phyloP scores from a whole-genome alignment of 1,140 invertebrate genomes.

The Ceratoteleas bidentatus region DNA sequence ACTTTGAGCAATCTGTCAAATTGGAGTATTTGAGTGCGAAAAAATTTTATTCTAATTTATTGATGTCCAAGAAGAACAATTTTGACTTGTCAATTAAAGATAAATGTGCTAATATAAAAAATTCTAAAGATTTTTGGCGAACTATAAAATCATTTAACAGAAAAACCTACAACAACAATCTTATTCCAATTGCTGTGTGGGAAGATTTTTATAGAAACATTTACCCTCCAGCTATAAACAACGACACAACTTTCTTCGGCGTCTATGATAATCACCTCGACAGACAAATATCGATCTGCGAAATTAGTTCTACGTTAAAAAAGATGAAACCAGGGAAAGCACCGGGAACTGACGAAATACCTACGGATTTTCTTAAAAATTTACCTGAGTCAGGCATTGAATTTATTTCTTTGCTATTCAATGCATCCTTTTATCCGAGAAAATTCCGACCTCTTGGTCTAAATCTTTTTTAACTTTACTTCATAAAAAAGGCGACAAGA shows the following conservation, averaged over 20 bases:
- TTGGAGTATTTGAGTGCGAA: not conserved
- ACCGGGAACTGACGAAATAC: not conserved
- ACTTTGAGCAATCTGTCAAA: not conserved
- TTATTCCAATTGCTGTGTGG: not conserved
- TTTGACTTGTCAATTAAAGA: conserved; percentile 1
- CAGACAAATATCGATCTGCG: not conserved
- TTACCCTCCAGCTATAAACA: not conserved
- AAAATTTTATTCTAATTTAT: not conserved
- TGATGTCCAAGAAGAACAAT: not conserved
- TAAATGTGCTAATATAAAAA: not conserved
- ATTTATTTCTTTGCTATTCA: not conserved
- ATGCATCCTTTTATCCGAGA: not conserved
- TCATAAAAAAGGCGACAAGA: conserved; percentile 8
- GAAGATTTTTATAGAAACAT: conserved; percentile 8
- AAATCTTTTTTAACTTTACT: not conserved
- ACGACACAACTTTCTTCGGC: not conserved
- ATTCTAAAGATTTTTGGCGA: not conserved
- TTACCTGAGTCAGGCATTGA: not conserved
- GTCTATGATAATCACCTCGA: conserved; percentile 6
- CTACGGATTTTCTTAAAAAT: conserved; percentile 4
- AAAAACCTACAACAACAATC: not conserved
- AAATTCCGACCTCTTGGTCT: not conserved
- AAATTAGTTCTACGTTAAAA: not conserved
- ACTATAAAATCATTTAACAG: not conserved
- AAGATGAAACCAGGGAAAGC: conserved; percentile 5